Base-by-base conservation (phyloP, 2,113 vertebrate species). In the Rhea americana region DNA sequence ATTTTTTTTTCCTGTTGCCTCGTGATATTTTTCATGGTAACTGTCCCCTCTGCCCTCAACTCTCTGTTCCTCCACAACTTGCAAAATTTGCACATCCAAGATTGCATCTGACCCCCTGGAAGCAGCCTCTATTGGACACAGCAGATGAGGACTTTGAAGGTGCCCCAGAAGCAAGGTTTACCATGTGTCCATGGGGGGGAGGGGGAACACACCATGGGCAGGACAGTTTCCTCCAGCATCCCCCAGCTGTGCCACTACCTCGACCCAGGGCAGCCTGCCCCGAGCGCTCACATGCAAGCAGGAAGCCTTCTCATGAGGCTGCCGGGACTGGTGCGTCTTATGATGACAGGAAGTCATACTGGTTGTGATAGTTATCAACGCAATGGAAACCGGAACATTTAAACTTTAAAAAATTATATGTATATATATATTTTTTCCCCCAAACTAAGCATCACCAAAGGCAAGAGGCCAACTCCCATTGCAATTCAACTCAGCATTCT, bases 101-200 rank as follows among this genome's bases (percentile, higher is more conserved):
- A 70, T 47, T 10, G 26, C 55, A 12, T 13, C 56, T 68, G 35
- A 56, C 24, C 11, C 67, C 13, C 47, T 71, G 43, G 51, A 68
- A 71, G 61, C n/a, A 3, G 20, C 8, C 45, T n/a, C 58, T 9
- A 4, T 39, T 1, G 3, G 32, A 19, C 19, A 5, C 51, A 71
- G 15, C 35, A n/a, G 11, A 47, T 32, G 65, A 37, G 47, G 35
- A 20, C 6, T 30, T 1, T 55, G 70, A n/a, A 55, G 62, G 67
- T 25, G 50, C 30, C 41, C 65, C 68, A 85, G 72, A 56, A 74
- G 73, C 63, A 68, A 48, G 19, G 28, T 24, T 45, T 55, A 22
- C 26, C 3, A 1, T 0, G 0, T 13, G 24, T 0, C 1, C 12
- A 20, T 20, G 73, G 37, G 24, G 45, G 8, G 16, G 43, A 50